Conservation (phyloP, 1,140 invertebrate genomes). For the Andricus grossulariae region DNA sequence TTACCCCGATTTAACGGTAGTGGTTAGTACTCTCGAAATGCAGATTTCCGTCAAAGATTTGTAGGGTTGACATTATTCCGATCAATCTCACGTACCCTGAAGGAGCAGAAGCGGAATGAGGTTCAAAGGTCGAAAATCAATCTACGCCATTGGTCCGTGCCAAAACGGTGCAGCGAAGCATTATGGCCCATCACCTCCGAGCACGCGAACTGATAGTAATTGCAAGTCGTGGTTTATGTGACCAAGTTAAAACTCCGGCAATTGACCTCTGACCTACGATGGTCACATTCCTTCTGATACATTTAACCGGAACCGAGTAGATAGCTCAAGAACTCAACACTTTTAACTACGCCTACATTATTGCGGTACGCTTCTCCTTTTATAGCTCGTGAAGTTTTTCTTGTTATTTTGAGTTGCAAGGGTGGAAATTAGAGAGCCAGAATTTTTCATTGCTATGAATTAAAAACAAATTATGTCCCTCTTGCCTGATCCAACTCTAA, state of each 20-base stretch:
- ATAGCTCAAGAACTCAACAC: background rate
- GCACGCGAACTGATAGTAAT: slow-evolving; percentile 9
- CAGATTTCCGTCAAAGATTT: background rate
- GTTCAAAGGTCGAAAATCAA: slow-evolving; percentile 24
- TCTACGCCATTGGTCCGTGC: background rate
- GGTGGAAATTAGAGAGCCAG: background rate
- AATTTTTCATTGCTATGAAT: too few species aligned
- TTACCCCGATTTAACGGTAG: too few species aligned
- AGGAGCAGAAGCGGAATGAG: background rate
- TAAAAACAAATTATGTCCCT: too few species aligned
- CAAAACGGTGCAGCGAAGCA: slow-evolving; percentile 1
- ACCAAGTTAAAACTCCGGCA: background rate
- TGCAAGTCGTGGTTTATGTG: background rate
- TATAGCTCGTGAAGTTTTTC: background rate
- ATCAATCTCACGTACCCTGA: slow-evolving; percentile 7
- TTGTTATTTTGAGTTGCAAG: too few species aligned
- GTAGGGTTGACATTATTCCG: background rate
- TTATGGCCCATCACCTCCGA: slow-evolving; percentile 8
- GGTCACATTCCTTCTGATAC: background rate
- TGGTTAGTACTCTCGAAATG: background rate
- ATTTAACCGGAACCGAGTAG: background rate
- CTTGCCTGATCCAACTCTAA: too few species aligned
- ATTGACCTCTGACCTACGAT: background rate
- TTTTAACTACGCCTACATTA: background rate
- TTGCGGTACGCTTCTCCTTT: background rate